These are phyloP conservation scores for Monoplex corrugatus DNA, from an alignment of 2,888 invertebrate species.

Conservation along the genomic window DNA sequence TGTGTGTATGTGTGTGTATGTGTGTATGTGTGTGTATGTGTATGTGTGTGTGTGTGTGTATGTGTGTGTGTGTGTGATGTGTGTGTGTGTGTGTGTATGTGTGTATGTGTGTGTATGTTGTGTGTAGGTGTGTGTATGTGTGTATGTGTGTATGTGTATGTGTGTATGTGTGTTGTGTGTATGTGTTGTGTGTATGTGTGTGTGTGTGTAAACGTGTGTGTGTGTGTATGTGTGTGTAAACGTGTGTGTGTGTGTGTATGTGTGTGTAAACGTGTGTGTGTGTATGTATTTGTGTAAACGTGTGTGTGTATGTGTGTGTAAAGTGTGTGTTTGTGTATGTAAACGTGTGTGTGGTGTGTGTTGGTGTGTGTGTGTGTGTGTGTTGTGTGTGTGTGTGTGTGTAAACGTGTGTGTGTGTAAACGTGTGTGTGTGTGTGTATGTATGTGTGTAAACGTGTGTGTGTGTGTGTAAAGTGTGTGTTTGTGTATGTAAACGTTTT, in stretches of 20 bases:
- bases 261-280: neutral
- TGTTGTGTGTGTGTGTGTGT: conserved; percentile 7
- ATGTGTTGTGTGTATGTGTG: neutral
- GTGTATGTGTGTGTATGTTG: neutral
- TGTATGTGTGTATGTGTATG: neutral
- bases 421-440: conserved; percentile 2
- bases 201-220: conserved; percentile 6
- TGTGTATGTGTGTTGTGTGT: neutral
- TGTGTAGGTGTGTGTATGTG: neutral
- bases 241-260: neutral
- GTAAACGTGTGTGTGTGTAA: neutral
- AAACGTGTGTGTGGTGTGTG: too few species aligned
- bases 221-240: neutral
- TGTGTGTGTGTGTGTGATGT: neutral
- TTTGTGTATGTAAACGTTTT: too few species aligned
- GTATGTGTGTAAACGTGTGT: conserved; percentile 6
- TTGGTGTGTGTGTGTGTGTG: neutral
- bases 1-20: neutral
- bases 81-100: neutral
- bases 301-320: neutral
- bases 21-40: neutral
- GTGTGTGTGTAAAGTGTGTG: neutral
- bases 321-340: too few species aligned
- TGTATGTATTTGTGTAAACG: neutral
- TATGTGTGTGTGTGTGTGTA: neutral